Percentiles rank a stretch among this genome's conserved stretches.
phyloP scores from a whole-genome alignment of 2,113 vertebrate genomes.

The Atractosteus spatula region DNA sequence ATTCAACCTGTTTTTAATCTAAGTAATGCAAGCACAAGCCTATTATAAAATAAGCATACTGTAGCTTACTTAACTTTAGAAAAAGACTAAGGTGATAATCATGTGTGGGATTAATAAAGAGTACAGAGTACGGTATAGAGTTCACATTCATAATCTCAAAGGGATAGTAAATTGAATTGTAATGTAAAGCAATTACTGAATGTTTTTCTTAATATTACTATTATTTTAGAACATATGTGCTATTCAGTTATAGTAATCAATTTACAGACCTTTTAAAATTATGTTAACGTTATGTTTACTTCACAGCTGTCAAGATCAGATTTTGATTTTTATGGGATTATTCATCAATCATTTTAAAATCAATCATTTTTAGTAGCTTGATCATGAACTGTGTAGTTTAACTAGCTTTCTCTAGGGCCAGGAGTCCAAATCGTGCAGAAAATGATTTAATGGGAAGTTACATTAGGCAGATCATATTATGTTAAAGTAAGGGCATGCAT shows the following conservation, averaged over 20 bases:
- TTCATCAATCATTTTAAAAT: too few species aligned
- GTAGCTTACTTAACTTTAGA: slow-evolving; percentile 11
- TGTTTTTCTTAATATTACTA: slow-evolving; percentile 2
- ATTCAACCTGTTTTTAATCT: slow-evolving; percentile 19
- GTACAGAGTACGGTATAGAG: slow-evolving; percentile 18
- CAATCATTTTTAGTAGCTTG: too few species aligned
- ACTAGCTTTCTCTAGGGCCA: too few species aligned
- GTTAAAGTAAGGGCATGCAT: too few species aligned
- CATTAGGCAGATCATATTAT: too few species aligned
- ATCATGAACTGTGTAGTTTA: too few species aligned
- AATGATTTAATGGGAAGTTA: too few species aligned
- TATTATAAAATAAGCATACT: slow-evolving; percentile 14
- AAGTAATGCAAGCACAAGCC: slow-evolving; percentile 11
- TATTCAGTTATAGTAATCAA: too few species aligned
- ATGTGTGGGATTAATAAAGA: slow-evolving; percentile 13
- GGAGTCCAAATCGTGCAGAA: too few species aligned
- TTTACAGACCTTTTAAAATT: not conserved
- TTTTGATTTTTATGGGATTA: too few species aligned
- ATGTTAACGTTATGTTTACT: not conserved
- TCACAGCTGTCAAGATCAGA: not conserved
- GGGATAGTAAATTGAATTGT: slow-evolving; percentile 17
- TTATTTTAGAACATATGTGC: not conserved
- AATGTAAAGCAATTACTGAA: slow-evolving; percentile 23
- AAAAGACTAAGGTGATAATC: slow-evolving; percentile 17
- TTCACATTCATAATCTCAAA: slow-evolving; percentile 24